phyloP scores from a whole-genome alignment of 2,888 invertebrate species.

The Pristionchus exspectatus region DNA sequence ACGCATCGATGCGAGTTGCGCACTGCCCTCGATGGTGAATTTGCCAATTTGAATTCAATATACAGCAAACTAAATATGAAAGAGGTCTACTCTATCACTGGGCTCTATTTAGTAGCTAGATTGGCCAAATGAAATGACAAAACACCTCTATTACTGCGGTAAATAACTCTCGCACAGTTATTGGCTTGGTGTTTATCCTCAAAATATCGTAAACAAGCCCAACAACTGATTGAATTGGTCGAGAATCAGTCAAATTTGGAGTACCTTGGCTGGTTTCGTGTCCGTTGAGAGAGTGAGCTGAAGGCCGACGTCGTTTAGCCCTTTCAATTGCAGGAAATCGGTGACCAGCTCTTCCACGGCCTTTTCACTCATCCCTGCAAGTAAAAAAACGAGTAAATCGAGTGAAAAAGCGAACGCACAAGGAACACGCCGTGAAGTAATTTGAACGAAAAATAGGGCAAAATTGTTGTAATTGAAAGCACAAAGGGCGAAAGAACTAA shows the following conservation, averaged over 20 bases:
- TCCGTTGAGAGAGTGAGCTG: conserved; percentile 6
- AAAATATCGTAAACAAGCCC: too few relatives aligned
- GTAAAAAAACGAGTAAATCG: not conserved
- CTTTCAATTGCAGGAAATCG: conserved; percentile 49
- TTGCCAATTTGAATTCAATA: too few relatives aligned
- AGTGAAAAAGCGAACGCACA: not conserved
- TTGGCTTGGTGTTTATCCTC: too few relatives aligned
- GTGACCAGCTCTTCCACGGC: conserved; percentile 45
- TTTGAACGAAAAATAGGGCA: not conserved
- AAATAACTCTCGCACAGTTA: too few relatives aligned
- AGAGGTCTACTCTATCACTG: too few relatives aligned
- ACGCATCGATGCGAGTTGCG: too few relatives aligned
- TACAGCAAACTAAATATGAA: too few relatives aligned
- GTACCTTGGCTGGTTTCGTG: conserved; percentile 20
- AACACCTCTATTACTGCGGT: too few relatives aligned
- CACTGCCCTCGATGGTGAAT: too few relatives aligned
- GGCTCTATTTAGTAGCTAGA: too few relatives aligned
- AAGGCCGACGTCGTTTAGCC: conserved; percentile 13
- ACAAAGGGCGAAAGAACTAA: not conserved
- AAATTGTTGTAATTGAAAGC: not conserved
- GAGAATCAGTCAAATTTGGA: not conserved
- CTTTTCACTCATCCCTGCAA: conserved; percentile 13
- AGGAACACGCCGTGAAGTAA: not conserved
- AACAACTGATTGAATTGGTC: too few relatives aligned
- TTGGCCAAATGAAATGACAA: too few relatives aligned